Evolutionary conservation across 2,888 invertebrate species (phyloP).

Genomic region (Malthinus seriepunctatus): DNA sequence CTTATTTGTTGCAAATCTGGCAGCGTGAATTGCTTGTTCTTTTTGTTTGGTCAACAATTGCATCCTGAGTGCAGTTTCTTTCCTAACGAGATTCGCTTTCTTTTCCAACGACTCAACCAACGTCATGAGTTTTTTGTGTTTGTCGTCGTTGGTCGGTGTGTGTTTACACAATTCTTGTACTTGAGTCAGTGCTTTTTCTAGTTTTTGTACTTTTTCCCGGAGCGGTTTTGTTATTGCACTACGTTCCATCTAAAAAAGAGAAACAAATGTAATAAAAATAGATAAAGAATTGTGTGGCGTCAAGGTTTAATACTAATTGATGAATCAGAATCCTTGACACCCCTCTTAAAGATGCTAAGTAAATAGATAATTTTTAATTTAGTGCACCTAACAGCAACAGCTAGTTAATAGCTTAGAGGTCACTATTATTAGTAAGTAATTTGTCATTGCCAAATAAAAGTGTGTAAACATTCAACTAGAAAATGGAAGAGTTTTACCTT

Average conservation of each 20-base stretch:
- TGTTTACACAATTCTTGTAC: not conserved
- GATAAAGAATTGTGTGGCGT: not conserved
- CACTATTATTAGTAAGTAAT: no score
- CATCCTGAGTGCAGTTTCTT: constrained; percentile 11
- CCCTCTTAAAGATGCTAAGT: no score
- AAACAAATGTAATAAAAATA: not conserved
- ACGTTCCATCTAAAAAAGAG: not conserved
- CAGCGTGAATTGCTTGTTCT: constrained; percentile 45
- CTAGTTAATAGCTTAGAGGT: no score
- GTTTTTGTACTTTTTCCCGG: not conserved
- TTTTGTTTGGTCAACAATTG: constrained; percentile 38
- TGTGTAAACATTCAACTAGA: no score
- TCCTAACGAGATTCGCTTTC: not conserved
- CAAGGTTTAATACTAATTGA: not conserved
- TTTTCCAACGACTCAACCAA: not conserved
- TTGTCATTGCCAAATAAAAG: no score
- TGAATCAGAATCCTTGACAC: not conserved
- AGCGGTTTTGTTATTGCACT: not conserved
- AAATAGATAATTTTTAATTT: no score
- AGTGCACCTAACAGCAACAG: no score
- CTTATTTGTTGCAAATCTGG: constrained; percentile 48
- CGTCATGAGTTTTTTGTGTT: not conserved
- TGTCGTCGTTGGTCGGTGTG: not conserved
- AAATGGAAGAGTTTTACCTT: no score
- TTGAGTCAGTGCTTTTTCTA: not conserved